phyloP scores from a whole-genome alignment of 2,888 invertebrate genomes.

The Nipponacmea schrenckii region DNA sequence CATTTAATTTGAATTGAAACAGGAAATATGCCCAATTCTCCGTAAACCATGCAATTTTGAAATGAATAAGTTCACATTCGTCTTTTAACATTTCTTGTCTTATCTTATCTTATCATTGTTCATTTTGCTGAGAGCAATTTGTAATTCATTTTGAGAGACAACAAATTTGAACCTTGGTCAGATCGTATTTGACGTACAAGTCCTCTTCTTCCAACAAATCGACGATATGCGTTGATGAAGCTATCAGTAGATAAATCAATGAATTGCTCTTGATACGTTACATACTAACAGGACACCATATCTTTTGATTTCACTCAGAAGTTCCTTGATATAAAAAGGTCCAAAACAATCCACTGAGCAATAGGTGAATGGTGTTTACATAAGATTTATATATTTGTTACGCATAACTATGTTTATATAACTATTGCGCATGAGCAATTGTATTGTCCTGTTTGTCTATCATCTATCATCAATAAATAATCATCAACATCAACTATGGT shows the following conservation, averaged over 20 bases:
- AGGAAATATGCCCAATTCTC: not conserved
- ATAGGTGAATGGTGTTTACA: too few relatives aligned
- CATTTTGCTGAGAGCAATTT: not conserved
- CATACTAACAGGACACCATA: not conserved
- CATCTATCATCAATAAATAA: too few relatives aligned
- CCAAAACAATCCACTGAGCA: not conserved
- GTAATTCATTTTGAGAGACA: not conserved
- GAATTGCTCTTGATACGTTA: not conserved
- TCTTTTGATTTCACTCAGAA: not conserved
- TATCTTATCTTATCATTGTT: not conserved
- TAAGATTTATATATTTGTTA: too few relatives aligned
- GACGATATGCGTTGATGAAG: not conserved
- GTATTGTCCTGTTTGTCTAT: too few relatives aligned
- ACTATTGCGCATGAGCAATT: too few relatives aligned
- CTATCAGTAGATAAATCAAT: not conserved
- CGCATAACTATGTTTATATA: too few relatives aligned
- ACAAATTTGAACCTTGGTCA: not conserved
- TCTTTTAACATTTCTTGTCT: not conserved
- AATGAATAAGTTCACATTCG: not conserved
- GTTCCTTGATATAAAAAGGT: not conserved
- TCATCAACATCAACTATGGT: too few relatives aligned
- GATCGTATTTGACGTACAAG: not conserved
- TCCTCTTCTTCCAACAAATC: not conserved
- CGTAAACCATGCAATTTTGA: not conserved
- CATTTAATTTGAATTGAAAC: not conserved